A percentile compares a stretch with the other conserved stretches of the same genome.
Evolutionary conservation across 2,113 vertebrate species (phyloP).

Genomic region (Oostethus manadensis): DNA sequence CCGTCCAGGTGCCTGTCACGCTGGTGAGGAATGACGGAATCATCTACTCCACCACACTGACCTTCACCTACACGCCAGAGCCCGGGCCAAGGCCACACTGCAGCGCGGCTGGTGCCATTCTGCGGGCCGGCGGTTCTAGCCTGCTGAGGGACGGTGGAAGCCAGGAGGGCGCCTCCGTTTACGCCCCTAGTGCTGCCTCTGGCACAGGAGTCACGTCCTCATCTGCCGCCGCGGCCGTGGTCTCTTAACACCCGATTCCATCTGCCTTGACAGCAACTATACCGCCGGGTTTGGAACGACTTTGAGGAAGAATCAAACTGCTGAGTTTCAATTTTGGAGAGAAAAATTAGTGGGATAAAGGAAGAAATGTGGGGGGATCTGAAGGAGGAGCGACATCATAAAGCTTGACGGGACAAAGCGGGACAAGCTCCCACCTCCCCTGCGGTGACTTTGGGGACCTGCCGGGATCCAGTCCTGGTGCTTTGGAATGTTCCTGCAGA

Average conservation of each 20-base stretch:
- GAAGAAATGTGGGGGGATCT: conserved; percentile 33
- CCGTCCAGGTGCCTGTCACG: conserved; percentile 97
- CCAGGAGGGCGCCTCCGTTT: conserved; percentile 76
- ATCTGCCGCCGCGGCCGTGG: conserved; percentile 86
- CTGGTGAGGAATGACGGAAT: conserved; percentile 97
- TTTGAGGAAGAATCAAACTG: conserved; percentile 62
- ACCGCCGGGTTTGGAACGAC: conserved; percentile 47
- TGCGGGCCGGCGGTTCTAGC: conserved; percentile 82
- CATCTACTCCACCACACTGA: conserved; percentile 99
- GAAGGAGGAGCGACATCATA: conserved; percentile 29
- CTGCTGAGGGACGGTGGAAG: conserved; percentile 77
- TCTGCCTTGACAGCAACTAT: conserved; percentile 54
- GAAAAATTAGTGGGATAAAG: conserved; percentile 32
- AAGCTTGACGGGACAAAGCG: conserved; percentile 48
- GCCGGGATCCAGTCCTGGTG: conserved; percentile 63
- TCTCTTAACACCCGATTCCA: conserved; percentile 86
- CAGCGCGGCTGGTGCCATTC: conserved; percentile 94
- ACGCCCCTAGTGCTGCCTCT: conserved; percentile 60
- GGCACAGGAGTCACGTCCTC: conserved; percentile 86
- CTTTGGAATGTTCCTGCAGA: conserved; percentile 53
- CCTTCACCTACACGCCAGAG: conserved; percentile 98
- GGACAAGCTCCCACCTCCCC: conserved; percentile 52
- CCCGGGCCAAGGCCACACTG: conserved; percentile 95
- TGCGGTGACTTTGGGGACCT: conserved; percentile 76
- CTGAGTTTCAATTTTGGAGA: conserved; percentile 71